Percentiles rank a stretch among this genome's conserved stretches.
phyloP scores from a whole-genome alignment of 2,888 invertebrate species.

The Trissolcus japonicus region DNA sequence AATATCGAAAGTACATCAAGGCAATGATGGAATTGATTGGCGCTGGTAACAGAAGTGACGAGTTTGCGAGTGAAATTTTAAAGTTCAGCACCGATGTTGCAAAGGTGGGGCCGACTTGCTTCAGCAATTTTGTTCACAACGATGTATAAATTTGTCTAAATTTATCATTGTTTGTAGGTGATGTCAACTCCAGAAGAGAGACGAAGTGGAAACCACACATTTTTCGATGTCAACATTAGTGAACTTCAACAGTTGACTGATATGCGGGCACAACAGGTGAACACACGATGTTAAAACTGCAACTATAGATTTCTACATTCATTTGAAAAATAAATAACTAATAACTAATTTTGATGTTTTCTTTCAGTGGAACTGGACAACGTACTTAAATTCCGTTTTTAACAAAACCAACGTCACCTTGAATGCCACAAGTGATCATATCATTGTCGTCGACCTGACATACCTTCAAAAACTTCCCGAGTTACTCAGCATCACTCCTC shows the following conservation, averaged over 20 bases:
- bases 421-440: conserved; percentile 77
- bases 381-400: conserved; percentile 80
- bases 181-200: conserved; percentile 82
- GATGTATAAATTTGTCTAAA: not conserved
- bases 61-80: conserved; percentile 81
- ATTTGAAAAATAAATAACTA: too few species aligned
- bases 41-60: conserved; percentile 73
- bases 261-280: conserved; percentile 64
- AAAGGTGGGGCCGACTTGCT: conserved; percentile 76
- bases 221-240: conserved; percentile 81
- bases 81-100: conserved; percentile 81
- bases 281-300: not conserved
- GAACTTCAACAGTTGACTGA: conserved; percentile 76
- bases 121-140: not conserved
- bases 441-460: conserved; percentile 82
- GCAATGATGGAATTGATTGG: conserved; percentile 77
- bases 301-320: not conserved
- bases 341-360: conserved; percentile 3
- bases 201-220: conserved; percentile 80
- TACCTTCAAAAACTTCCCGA: conserved; percentile 81
- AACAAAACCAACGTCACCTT: conserved; percentile 79
- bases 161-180: conserved; percentile 75
- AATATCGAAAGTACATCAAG: conserved; percentile 81
- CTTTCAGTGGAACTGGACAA: conserved; percentile 81
- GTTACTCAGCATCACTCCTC: conserved; percentile 78